phyloP scores from a whole-genome alignment of 2,113 vertebrate genomes.

The Gallinago jamesoni region DNA sequence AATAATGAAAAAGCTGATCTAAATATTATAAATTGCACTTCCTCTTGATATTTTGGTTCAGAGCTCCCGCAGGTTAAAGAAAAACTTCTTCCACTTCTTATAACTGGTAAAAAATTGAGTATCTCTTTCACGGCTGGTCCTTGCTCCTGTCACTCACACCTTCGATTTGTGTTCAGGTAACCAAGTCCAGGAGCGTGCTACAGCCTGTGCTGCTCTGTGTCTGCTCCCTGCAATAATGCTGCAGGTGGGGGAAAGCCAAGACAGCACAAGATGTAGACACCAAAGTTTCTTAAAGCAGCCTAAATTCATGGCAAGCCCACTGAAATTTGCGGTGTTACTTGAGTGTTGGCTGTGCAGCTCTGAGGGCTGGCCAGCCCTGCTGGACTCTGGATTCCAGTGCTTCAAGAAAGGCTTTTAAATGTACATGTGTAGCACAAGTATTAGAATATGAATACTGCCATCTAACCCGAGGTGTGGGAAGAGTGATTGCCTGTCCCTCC shows the following conservation, averaged over 20 bases:
- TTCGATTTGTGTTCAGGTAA: neutral
- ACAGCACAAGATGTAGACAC: neutral
- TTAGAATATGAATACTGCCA: neutral
- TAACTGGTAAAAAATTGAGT: neutral
- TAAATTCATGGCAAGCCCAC: neutral
- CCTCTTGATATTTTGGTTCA: neutral
- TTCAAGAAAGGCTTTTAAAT: neutral
- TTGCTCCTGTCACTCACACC: neutral
- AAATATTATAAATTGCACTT: neutral
- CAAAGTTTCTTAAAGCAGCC: neutral
- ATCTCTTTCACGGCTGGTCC: neutral
- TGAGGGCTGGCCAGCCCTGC: neutral
- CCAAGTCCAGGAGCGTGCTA: neutral
- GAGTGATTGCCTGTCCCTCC: neutral
- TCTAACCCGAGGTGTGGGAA: neutral
- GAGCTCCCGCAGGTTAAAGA: neutral
- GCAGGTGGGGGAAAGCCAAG: neutral
- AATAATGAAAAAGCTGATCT: neutral
- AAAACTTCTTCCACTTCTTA: neutral
- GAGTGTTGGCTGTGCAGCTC: neutral
- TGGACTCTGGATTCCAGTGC: neutral
- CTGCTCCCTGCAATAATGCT: neutral
- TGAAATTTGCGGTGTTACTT: neutral
- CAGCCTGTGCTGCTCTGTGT: neutral
- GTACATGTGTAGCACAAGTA: neutral